Base-by-base conservation (phyloP, 37 sponge, comb jelly and placozoan species). In the Spongia lamella region DNA sequence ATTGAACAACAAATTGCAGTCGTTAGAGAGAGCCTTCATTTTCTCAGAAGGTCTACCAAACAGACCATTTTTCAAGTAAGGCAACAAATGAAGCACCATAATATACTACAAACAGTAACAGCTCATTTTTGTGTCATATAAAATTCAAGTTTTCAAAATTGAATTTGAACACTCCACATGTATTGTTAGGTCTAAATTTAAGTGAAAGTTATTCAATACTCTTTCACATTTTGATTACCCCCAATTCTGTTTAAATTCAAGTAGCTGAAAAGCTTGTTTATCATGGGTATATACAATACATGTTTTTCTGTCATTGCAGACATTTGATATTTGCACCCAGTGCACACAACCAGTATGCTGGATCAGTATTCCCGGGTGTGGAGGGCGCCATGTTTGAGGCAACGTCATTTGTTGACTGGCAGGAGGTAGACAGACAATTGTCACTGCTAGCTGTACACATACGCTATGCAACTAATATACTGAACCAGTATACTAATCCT, bases 251-350 rank as follows among this genome's bases (percentile, higher is more conserved):
- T n/a, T n/a, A n/a, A n/a, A n/a, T n/a, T n/a, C n/a, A n/a, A n/a
- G n/a, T n/a, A n/a, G n/a, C n/a, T n/a, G n/a, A n/a, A n/a, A n/a
- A n/a, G n/a, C 5, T 43, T 43, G 47, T 43, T 43, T 13, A 9
- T 43, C 9, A 43, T 9, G 5, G 47, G 47, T 43, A 9, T 9
- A 43, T 43, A 43, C 47, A 13, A 43, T 43, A 63, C 16, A 11
- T 26, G 32, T 27, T 61, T 17, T 73, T n/a, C n/a, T n/a, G n/a
- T n/a, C n/a, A 31, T n/a, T 83, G 2, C 75, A 95, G 96, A 51
- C 96, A 95, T 81, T 80, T 90, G 38, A 52, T 95, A 21, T 95
- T 83, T 81, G 96, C 91, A 25, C 91, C 91, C 31, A 90, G 91
- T 47, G 79, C 84, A n/a, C 67, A 67, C 66, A 85, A 95, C 68